These are phyloP conservation scores for Reinhardtius hippoglossoides DNA, from an alignment of 2,113 vertebrate genomes.

Conservation along the genomic window DNA sequence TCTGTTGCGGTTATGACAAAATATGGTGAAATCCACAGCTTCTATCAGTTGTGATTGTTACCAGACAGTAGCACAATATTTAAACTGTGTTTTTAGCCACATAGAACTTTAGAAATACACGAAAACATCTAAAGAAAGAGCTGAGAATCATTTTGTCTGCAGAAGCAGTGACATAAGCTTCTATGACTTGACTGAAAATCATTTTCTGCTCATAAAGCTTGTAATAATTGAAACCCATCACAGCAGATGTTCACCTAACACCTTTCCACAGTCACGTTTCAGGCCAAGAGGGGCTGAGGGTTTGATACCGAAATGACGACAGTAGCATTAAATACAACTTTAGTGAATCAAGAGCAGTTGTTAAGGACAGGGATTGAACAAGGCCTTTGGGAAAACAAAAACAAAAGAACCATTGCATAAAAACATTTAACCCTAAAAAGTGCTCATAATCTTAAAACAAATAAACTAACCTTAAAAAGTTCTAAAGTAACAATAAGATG, in stretches of 20 bases:
- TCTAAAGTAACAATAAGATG: conserved; percentile 7
- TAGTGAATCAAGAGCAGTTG: background rate
- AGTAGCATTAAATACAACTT: background rate
- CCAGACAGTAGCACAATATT: background rate
- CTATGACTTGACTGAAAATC: too few species aligned
- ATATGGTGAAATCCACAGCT: background rate
- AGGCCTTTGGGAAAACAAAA: conserved; percentile 10
- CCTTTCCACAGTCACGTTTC: background rate
- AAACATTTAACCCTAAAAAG: background rate
- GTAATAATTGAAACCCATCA: too few species aligned
- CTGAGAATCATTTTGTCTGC: background rate
- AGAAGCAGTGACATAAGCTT: background rate
- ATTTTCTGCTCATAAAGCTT: background rate
- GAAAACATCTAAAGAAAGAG: background rate
- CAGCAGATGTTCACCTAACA: too few species aligned
- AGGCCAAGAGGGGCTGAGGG: background rate
- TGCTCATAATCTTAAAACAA: conserved; percentile 17
- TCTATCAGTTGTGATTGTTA: background rate
- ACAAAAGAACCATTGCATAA: background rate
- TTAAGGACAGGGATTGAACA: conserved; percentile 4
- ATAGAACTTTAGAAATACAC: background rate
- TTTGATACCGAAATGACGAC: background rate
- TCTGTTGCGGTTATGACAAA: too few species aligned
- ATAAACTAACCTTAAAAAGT: conserved; percentile 2
- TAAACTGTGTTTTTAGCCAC: background rate